A percentile compares a stretch with the other conserved stretches of the same genome.
Conservation (phyloP, 1,140 invertebrate genomes). For the Formica selysi region DNA sequence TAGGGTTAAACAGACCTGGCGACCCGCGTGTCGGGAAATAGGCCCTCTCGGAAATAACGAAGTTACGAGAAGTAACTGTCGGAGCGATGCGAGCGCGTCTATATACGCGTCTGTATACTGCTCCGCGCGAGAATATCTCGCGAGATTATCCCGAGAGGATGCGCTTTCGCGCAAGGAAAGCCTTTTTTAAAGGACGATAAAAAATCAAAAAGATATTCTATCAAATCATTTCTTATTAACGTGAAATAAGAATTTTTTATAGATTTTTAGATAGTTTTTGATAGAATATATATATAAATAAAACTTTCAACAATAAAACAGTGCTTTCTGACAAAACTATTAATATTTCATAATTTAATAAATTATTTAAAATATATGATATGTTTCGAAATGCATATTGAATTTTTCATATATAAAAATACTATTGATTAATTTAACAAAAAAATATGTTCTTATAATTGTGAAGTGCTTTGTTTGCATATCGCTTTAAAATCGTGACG, state of each 20-base stretch:
- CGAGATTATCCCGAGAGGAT: conserved; percentile 27
- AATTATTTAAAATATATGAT: background rate
- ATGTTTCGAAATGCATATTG: too few relatives aligned
- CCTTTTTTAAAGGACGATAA: background rate
- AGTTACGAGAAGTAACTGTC: conserved; percentile 78
- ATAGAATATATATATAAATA: background rate
- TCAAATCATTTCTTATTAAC: background rate
- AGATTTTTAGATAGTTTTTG: background rate
- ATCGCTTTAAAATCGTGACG: background rate
- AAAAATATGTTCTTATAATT: background rate
- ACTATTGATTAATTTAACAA: too few relatives aligned
- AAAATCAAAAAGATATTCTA: background rate
- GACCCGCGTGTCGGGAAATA: conserved; percentile 32
- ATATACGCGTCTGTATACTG: conserved; percentile 34
- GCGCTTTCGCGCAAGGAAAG: background rate
- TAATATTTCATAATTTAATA: conserved; percentile 5
- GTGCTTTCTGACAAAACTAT: background rate
- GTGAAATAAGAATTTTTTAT: background rate
- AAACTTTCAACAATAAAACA: background rate
- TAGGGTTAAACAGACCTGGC: conserved; percentile 73
- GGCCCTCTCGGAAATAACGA: conserved; percentile 73
- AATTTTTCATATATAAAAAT: background rate
- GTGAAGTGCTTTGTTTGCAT: background rate
- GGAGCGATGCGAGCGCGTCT: conserved; percentile 58
- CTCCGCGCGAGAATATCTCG: conserved; percentile 54